Evolutionary conservation across 2,797 vertebrate genomes (phyloP), one percentile per base, ranked within the genome.

Genomic region (Argentina silus): DNA sequence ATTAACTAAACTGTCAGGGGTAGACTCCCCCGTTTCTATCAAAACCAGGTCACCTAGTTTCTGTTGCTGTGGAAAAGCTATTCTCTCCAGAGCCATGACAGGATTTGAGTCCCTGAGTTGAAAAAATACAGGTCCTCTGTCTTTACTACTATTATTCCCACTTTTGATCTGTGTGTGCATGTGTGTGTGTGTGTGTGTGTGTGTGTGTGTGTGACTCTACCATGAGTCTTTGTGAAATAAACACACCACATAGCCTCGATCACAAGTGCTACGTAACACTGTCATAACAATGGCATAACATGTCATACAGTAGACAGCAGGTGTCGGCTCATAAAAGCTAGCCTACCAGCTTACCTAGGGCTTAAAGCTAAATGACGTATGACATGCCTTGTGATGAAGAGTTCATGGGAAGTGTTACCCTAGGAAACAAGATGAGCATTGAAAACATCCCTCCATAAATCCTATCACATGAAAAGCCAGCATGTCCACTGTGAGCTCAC

Each of bases 21-120:
- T 85, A 89, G 75, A 87, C 77, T 81, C 84, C 83, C 77, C 81
- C 77, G 74, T 88, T 89, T 81, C 81, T 86, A 78, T 84, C 74
- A 77, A 81, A 92, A 92, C 74, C 69, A 90, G 91, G 93, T 93
- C 92, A 93, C 92, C 93, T 88, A 89, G 77, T 92, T 93, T 87
- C 74, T 84, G 78, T 76, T 80, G 80, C 81, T 78, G 78, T 73
- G 73, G 75, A 73, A 75, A 72, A 75, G 76, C 75, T 64, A 45
- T 62, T 78, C 74, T 79, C 57, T 83, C 59, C 70, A 67, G 53
- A 69, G 71, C 7, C 55, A 57, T 68, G 72, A 59, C 27, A 23
- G 70, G 64, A 65, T 73, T 76, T 73, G n/a, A 79, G 51, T 21
- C 9, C n/a, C 14, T 72, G 47, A 23, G 45, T 43, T n/a, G 11